Evolutionary conservation across 1,140 invertebrate species (phyloP).

Genomic region (Sipha flava): DNA sequence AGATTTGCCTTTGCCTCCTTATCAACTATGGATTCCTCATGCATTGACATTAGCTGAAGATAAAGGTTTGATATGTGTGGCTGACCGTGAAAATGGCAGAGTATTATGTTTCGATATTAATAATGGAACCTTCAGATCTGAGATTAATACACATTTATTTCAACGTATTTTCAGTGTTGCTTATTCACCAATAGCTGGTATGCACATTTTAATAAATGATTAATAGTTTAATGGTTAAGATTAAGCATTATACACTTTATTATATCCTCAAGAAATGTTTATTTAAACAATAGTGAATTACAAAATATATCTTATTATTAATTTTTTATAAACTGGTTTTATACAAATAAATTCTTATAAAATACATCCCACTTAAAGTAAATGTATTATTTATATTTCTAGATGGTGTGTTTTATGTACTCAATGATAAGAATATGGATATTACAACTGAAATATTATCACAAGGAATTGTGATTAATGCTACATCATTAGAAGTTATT

Average conservation of each 20-base stretch:
- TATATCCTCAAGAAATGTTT: too few relatives aligned
- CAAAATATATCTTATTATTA: too few relatives aligned
- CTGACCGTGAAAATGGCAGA: constrained; percentile 85
- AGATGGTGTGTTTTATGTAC: constrained; percentile 47
- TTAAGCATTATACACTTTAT: too few relatives aligned
- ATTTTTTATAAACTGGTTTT: too few relatives aligned
- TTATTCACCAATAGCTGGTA: constrained; percentile 49
- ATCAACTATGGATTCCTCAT: constrained; percentile 69
- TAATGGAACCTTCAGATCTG: constrained; percentile 52
- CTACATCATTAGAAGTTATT: constrained; percentile 50
- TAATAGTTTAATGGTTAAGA: not conserved
- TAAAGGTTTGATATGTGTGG: constrained; percentile 67
- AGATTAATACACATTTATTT: constrained; percentile 36
- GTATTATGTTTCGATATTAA: constrained; percentile 64
- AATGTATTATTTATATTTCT: constrained; percentile 31
- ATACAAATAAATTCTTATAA: too few relatives aligned
- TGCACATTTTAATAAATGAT: constrained; percentile 33
- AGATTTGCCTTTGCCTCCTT: constrained; percentile 42
- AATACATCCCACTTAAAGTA: too few relatives aligned
- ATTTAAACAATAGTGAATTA: too few relatives aligned
- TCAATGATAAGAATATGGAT: constrained; percentile 45
- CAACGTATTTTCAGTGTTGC: constrained; percentile 59
- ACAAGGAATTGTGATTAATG: constrained; percentile 60
- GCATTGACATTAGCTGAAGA: constrained; percentile 69
- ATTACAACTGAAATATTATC: constrained; percentile 41